Evolutionary conservation across 2,888 invertebrate genomes (phyloP), one percentile per base, ranked within the genome.

Genomic region (Chymomyza fuscimana): DNA sequence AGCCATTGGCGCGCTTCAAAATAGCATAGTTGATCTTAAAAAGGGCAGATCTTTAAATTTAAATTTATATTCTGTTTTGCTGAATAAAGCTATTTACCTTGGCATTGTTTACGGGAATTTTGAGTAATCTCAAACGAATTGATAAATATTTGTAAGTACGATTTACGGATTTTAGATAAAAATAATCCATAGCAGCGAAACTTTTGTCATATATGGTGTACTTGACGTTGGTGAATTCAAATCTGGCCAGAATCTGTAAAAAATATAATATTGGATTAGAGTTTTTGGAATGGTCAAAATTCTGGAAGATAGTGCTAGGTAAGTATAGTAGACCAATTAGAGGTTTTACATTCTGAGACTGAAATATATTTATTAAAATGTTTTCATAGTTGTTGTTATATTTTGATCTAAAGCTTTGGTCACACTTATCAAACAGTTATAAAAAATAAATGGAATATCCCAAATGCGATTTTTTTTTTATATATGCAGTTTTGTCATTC

Each of bases 131-230:
- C 0, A 68, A 3, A 1, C 22, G 54, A 10, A 64, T 22, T 6
- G 61, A 46, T 2, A 63, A 58, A 22, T 69, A 54, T 36, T 75
- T 67, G 4, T 56, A 25, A 36, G 54, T 69, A 10, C 67, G 67
- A 69, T 71, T 76, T 12, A 66, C 63, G 0, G 72, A 40, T 54
- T 65, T 70, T 5, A 66, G 16, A 5, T 58, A 22, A 1, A 62
- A 66, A 22, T 32, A 36, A 40, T 69, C 65, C 10, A 65, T 62
- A 2, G 51, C n/a, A 12, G 10, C 2, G 9, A 65, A 61, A 7
- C 5, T 19, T 40, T 40, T n/a, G n/a, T 61, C 61, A 5, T 16
- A n/a, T 2, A 9, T 12, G 36, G 0, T 36, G n/a, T 32, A 61
- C 5, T 61, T 61, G n/a, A 61, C 15, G 22, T 61, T 61, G 40